phyloP scores from a whole-genome alignment of 2,797 vertebrate genomes.

The Oreochromis grahami region DNA sequence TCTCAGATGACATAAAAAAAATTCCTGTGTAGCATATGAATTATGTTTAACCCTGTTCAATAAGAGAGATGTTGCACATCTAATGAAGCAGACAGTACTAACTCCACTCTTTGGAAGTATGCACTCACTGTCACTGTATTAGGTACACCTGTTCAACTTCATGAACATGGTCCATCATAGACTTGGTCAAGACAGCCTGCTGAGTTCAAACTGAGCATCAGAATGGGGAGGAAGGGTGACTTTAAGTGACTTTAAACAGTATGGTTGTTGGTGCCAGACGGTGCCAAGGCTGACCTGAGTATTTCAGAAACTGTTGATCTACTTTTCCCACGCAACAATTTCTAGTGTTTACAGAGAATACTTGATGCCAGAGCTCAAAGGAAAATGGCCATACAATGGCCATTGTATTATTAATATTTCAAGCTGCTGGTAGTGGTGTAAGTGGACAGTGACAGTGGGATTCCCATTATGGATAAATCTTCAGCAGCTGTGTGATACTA shows the following conservation, averaged over 20 bases:
- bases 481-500: background rate
- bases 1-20: conserved; percentile 10
- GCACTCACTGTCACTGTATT: background rate
- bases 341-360: background rate
- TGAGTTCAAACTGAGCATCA: background rate
- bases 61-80: background rate
- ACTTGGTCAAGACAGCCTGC: background rate
- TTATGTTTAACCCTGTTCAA: conserved; percentile 1
- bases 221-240: background rate
- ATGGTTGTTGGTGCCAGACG: background rate
- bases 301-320: background rate
- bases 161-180: background rate
- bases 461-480: background rate
- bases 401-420: background rate
- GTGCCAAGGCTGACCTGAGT: background rate
- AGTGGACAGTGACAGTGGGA: background rate
- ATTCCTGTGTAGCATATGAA: background rate
- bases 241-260: background rate
- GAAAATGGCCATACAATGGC: background rate
- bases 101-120: background rate
- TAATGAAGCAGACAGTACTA: background rate
- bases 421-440: background rate
- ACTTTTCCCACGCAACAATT: background rate
- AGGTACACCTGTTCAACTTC: background rate
- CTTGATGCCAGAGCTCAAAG: background rate